Base-by-base conservation (phyloP, 2,888 invertebrate genomes). In the Amphiduros pacificus region DNA sequence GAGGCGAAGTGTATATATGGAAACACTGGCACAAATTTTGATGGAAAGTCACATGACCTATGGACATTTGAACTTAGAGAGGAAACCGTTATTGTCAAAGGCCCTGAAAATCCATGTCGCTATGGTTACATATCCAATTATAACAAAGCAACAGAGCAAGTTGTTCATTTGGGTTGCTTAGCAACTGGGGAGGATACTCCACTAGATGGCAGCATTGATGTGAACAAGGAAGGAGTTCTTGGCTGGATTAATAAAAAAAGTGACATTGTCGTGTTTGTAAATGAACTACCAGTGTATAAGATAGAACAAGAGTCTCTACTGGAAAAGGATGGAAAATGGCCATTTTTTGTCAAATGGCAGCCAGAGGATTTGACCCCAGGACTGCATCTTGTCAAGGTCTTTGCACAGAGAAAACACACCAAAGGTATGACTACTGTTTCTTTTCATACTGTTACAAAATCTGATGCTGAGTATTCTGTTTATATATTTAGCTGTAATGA, bases 21-120 rank as follows among this genome's bases (percentile, higher is more conserved):
- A 50, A 40, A 26, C 1, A 63, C 62, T 61, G 72, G 71, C 0
- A 53, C 62, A 9, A 55, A 61, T 3, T 72, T 71, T 52, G 14
- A 53, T 3, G 59, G 53, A 27, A 55, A 48, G 1, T 20, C 24
- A 11, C 50, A 69, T 31, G 72, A 72, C 52, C 55, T 72, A 14
- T 76, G 74, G 74, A 67, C 40, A 17, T 73, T 76, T 63, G 64
- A 70, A 48, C 48, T 65, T 1, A 40, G 49, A 1, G 41, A 57
- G 26, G 60, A 62, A 17, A 63, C 60, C 9, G 24, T 76, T 0
- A 54, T 60, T 17, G 69, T 68, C 3, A 64, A n/a, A 14, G 75
- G 75, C 6, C 74, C 75, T 4, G 26, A 56, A 6, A 74, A 74
- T 1, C 74, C 73, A 6, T 74, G 73, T 57, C 66, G 67, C 36